Evolutionary conservation across 2,888 invertebrate genomes (phyloP).

Genomic region (Tipula vernalis): DNA sequence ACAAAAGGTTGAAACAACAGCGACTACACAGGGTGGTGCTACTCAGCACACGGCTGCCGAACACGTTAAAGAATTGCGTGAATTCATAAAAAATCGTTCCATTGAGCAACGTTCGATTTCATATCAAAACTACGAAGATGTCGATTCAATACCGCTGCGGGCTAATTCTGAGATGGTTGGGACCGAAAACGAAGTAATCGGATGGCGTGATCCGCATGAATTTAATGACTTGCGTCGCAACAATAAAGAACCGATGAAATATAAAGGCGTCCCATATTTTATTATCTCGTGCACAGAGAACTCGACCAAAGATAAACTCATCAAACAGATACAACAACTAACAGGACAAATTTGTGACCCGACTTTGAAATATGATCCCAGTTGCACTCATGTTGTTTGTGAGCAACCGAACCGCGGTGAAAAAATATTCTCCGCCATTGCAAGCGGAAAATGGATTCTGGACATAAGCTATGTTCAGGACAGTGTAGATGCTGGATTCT

Average conservation of each 20-base stretch:
- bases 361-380: constrained; percentile 41
- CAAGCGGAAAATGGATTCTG: constrained; percentile 83
- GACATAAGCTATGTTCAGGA: constrained; percentile 63
- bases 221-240: constrained; percentile 23
- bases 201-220: constrained; percentile 53
- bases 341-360: constrained; percentile 25
- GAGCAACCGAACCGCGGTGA: constrained; percentile 67
- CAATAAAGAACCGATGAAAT: constrained; percentile 22
- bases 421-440: constrained; percentile 75
- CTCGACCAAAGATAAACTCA: neutral
- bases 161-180: constrained; percentile 15
- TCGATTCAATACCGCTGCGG: constrained; percentile 8
- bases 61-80: constrained; percentile 25
- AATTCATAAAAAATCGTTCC: constrained; percentile 28
- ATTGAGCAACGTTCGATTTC: constrained; percentile 18
- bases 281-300: constrained; percentile 29
- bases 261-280: constrained; percentile 28
- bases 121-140: constrained; percentile 15
- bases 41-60: constrained; percentile 5
- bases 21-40: constrained; percentile 10
- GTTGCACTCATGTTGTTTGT: constrained; percentile 65
- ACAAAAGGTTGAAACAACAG: constrained; percentile 21
- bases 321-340: constrained; percentile 15
- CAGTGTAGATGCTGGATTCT: constrained; percentile 45
- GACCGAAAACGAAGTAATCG: constrained; percentile 51